Conservation (phyloP, 2,113 vertebrate species). For the Willisornis vidua region DNA sequence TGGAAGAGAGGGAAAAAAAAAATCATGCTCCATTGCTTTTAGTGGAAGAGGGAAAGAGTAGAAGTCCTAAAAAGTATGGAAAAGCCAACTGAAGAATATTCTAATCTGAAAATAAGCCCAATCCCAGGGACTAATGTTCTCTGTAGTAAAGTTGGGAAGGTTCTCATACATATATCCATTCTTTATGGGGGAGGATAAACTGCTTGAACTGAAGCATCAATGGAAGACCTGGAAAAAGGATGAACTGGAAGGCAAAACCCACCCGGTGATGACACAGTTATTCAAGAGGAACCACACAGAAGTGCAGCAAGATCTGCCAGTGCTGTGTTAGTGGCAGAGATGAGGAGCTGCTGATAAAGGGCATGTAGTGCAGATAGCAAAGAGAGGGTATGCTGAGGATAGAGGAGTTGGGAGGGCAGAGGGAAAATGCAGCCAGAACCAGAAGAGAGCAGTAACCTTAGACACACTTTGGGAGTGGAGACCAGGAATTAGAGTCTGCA, state of each 20-base stretch:
- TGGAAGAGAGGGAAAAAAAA: not conserved
- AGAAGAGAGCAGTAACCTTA: not conserved
- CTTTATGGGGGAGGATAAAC: not conserved
- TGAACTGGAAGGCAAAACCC: not conserved
- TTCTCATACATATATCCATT: not conserved
- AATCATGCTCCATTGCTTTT: not conserved
- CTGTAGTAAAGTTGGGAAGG: not conserved
- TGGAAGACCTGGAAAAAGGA: not conserved
- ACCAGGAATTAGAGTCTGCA: not conserved
- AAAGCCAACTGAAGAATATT: not conserved
- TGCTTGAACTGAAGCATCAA: not conserved
- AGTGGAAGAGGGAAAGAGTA: not conserved
- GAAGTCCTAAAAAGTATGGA: not conserved
- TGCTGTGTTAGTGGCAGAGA: not conserved
- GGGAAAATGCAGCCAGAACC: not conserved
- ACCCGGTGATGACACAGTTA: not conserved
- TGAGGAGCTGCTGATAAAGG: not conserved
- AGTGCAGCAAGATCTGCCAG: not conserved
- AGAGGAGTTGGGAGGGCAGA: not conserved
- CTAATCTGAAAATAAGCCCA: not conserved
- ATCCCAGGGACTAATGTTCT: not conserved
- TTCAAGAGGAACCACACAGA: not conserved
- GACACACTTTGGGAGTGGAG: fast-evolving
- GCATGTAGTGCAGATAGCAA: not conserved
- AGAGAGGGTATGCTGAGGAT: not conserved